These are phyloP conservation scores for Ctenopoma multispine DNA, from an alignment of 2,797 vertebrate genomes.

Conservation along the genomic window DNA sequence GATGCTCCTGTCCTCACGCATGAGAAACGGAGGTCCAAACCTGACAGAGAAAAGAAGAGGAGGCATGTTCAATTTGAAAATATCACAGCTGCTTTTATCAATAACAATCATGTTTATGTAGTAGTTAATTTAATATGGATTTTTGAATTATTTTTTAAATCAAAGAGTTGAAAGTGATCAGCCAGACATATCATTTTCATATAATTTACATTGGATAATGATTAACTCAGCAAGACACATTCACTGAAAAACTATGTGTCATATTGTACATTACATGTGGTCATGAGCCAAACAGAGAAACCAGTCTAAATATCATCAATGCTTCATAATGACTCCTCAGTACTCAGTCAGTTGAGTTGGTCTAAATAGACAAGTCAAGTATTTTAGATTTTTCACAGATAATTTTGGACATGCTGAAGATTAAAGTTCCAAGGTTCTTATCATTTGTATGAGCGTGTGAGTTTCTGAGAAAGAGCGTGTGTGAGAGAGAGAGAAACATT, in stretches of 20 bases:
- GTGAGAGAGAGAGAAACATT: not conserved
- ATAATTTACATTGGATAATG: not conserved
- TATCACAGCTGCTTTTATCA: not conserved
- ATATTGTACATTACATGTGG: not conserved
- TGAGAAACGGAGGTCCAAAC: constrained; percentile 92
- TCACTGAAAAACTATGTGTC: not conserved
- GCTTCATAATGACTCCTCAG: constrained; percentile 3
- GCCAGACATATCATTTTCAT: not conserved
- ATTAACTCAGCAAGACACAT: not conserved
- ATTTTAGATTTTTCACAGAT: not conserved
- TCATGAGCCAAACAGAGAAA: constrained; percentile 7
- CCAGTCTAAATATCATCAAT: not conserved
- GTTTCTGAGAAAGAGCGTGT: too few relatives aligned
- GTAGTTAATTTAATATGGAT: not conserved
- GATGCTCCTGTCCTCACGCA: constrained; percentile 87
- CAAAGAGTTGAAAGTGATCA: not conserved
- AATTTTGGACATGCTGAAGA: not conserved
- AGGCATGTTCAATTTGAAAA: not conserved
- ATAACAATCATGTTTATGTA: not conserved
- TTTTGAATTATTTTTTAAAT: not conserved
- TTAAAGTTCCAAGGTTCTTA: not conserved
- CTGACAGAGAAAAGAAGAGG: constrained; percentile 68
- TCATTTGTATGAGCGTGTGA: not conserved
- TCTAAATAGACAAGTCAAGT: constrained; percentile 1
- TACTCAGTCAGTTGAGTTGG: constrained; percentile 5